A percentile compares a stretch with the other conserved stretches of the same genome.
These are phyloP conservation scores for Herpailurus yagouaroundi DNA, from an alignment of 2,113 vertebrate genomes.

Conservation along the genomic window DNA sequence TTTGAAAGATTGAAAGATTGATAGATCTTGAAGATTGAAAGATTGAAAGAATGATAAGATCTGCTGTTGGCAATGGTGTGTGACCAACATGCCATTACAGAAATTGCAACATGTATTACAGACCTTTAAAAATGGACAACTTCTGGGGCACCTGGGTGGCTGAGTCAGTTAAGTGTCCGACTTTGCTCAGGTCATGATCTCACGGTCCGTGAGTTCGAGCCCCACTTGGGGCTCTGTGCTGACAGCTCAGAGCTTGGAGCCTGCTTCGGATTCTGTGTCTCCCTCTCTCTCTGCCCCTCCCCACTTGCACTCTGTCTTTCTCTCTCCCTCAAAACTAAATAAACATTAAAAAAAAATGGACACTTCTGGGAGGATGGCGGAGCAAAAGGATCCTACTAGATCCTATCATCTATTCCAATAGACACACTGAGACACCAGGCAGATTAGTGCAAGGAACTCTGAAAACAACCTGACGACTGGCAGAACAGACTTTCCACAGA, in stretches of 20 bases:
- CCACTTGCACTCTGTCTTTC: too few species aligned
- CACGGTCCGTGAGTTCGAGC: too few species aligned
- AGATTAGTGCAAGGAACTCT: not conserved
- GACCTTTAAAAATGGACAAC: not conserved
- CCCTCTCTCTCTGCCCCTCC: too few species aligned
- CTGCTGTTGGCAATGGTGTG: not conserved
- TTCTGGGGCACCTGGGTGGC: not conserved
- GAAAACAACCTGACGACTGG: not conserved
- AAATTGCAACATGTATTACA: not conserved
- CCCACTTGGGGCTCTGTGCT: too few species aligned
- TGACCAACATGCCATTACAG: not conserved
- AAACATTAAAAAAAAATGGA: not conserved
- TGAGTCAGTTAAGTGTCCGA: too few species aligned
- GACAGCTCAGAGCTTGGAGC: too few species aligned
- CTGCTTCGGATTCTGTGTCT: too few species aligned
- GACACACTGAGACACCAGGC: not conserved
- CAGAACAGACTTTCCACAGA: not conserved
- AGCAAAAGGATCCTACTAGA: not conserved
- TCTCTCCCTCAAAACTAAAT: too few species aligned
- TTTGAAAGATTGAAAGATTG: not conserved
- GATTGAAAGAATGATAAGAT: not conserved
- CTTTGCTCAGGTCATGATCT: too few species aligned
- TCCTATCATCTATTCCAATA: not conserved
- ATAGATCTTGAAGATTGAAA: not conserved
- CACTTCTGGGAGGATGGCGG: not conserved